Conservation (phyloP, 2,113 vertebrate species). For the Pimephales promelas region DNA sequence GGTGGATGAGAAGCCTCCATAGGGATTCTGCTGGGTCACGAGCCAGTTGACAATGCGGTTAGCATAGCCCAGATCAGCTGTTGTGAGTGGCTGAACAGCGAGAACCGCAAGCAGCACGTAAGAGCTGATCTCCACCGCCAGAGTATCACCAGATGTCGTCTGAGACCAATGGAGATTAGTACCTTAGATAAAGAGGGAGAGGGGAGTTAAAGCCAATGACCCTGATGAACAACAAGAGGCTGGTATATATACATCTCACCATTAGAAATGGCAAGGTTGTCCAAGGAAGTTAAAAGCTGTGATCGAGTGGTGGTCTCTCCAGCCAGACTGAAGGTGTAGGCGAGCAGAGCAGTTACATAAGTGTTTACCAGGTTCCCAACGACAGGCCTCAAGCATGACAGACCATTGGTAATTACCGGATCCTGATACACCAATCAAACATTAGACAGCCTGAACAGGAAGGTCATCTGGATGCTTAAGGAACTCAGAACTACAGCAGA, state of each 20-base stretch:
- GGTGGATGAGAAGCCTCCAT: constrained; percentile 76
- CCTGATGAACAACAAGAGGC: not conserved
- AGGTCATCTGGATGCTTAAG: too few species aligned
- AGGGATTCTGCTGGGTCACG: constrained; percentile 72
- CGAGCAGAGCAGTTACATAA: constrained; percentile 81
- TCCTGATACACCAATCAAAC: constrained; percentile 59
- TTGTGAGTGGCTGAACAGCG: not conserved
- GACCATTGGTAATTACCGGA: constrained; percentile 64
- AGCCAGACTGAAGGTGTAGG: constrained; percentile 85
- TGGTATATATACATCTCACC: constrained; percentile 53
- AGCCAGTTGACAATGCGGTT: constrained; percentile 71
- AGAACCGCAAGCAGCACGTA: too few species aligned
- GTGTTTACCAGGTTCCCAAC: constrained; percentile 60
- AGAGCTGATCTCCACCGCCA: too few species aligned
- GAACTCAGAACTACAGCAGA: not conserved
- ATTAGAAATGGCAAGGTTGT: constrained; percentile 42
- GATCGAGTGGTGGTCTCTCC: constrained; percentile 68
- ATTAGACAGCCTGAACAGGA: not conserved
- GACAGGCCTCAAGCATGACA: constrained; percentile 72
- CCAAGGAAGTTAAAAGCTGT: constrained; percentile 60
- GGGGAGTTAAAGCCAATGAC: not conserved
- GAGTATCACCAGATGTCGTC: constrained; percentile 50
- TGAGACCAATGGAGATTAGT: constrained; percentile 31
- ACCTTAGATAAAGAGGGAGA: not conserved
- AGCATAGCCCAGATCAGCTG: constrained; percentile 64